Evolutionary conservation across 2,888 invertebrate genomes (phyloP).

Genomic region (Volucella zonaria): DNA sequence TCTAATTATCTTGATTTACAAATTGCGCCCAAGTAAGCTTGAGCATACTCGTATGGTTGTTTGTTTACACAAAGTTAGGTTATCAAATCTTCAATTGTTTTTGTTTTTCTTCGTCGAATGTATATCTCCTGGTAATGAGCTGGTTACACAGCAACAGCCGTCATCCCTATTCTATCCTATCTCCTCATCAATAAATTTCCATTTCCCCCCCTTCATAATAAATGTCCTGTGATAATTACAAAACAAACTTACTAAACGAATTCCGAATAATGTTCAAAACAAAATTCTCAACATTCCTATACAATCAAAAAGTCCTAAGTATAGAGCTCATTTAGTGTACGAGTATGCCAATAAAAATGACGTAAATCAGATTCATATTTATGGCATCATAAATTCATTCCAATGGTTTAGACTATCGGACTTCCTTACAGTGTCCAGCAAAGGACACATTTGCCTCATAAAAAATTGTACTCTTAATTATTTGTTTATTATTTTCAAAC

Average conservation of each 20-base stretch:
- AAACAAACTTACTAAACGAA: slow-evolving; percentile 19
- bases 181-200: neutral
- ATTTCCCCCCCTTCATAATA: neutral
- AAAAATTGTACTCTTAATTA: slow-evolving; percentile 23
- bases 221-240: neutral
- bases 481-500: slow-evolving; percentile 2
- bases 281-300: slow-evolving; percentile 11
- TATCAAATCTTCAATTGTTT: too few relatives aligned
- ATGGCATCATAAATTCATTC: slow-evolving; percentile 38
- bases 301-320: slow-evolving; percentile 12
- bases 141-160: too few relatives aligned
- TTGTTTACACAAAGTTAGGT: too few relatives aligned
- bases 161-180: neutral
- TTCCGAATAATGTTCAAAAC: slow-evolving; percentile 19
- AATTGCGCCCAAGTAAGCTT: too few relatives aligned
- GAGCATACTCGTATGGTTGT: too few relatives aligned
- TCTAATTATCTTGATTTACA: too few relatives aligned
- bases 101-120: too few relatives aligned
- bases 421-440: slow-evolving; percentile 17
- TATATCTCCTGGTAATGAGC: neutral
- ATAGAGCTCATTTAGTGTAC: slow-evolving; percentile 44
- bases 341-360: slow-evolving; percentile 41
- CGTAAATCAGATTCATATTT: slow-evolving; percentile 54
- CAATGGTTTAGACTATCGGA: neutral
- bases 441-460: slow-evolving; percentile 1